These are phyloP conservation scores for Rutpela maculata DNA, from an alignment of 2,888 invertebrate genomes.

Conservation along the genomic window DNA sequence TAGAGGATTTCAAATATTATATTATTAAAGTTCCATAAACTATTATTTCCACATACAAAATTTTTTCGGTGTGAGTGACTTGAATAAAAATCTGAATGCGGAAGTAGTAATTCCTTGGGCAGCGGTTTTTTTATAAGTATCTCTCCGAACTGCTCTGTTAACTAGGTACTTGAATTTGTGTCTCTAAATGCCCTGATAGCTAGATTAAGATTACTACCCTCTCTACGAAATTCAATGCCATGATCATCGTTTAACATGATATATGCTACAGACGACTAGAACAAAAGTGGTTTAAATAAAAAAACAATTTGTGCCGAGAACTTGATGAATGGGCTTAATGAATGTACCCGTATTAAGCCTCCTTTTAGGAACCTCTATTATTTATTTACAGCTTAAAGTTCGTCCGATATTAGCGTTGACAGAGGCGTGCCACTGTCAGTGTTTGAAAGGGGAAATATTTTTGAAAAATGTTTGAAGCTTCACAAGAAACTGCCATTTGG, in stretches of 20 bases:
- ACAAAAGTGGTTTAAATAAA: conserved; percentile 13
- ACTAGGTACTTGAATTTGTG: too few relatives aligned
- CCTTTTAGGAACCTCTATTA: not conserved
- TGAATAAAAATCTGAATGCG: too few relatives aligned
- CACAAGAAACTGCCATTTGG: too few relatives aligned
- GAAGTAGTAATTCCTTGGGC: too few relatives aligned
- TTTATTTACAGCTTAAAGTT: conserved; percentile 6
- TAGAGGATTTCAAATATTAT: too few relatives aligned
- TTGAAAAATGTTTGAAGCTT: too few relatives aligned
- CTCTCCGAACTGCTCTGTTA: too few relatives aligned
- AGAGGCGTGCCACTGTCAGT: not conserved
- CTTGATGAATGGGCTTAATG: conserved; percentile 32
- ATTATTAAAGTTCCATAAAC: too few relatives aligned
- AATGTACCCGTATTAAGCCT: conserved; percentile 33
- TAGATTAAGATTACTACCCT: not conserved
- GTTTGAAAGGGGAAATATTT: too few relatives aligned
- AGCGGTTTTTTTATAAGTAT: too few relatives aligned
- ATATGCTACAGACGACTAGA: not conserved
- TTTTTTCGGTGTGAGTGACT: too few relatives aligned
- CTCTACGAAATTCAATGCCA: not conserved
- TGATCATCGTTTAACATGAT: not conserved
- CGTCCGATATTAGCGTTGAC: not conserved
- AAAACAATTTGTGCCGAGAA: not conserved
- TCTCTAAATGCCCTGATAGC: not conserved
- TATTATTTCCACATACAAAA: too few relatives aligned